These are phyloP conservation scores for Phyto melanocephala DNA, from an alignment of 2,888 invertebrate species.

Conservation along the genomic window DNA sequence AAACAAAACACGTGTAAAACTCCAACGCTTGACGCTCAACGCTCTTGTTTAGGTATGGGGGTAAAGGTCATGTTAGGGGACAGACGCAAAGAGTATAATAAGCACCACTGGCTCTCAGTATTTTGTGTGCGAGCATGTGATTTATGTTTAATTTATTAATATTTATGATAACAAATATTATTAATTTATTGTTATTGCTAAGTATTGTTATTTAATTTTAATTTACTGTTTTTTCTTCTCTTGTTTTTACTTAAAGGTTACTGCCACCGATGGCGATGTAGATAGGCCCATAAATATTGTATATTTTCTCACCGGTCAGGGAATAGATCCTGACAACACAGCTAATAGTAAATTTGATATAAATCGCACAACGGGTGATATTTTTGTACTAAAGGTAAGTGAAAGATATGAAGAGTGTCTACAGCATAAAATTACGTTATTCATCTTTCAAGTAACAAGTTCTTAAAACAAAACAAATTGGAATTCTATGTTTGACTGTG, in stretches of 20 bases:
- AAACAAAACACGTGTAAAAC: too few relatives aligned
- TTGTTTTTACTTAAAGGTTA: slow-evolving; percentile 84
- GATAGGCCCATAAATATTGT: slow-evolving; percentile 95
- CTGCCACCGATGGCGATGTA: slow-evolving; percentile 95
- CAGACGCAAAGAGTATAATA: too few relatives aligned
- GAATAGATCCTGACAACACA: slow-evolving; percentile 94
- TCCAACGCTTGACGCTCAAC: too few relatives aligned
- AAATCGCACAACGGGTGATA: slow-evolving; percentile 94
- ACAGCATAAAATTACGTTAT: too few relatives aligned
- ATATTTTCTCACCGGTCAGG: slow-evolving; percentile 95
- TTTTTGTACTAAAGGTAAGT: slow-evolving; percentile 93
- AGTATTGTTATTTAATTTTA: not conserved
- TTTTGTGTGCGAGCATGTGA: not conserved
- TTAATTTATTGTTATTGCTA: slow-evolving; percentile 1
- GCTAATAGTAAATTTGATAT: slow-evolving; percentile 96
- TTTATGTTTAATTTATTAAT: slow-evolving; percentile 31
- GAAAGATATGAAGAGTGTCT: slow-evolving; percentile 11
- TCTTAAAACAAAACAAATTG: too few relatives aligned
- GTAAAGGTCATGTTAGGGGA: too few relatives aligned
- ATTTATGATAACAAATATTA: not conserved
- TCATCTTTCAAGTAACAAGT: too few relatives aligned
- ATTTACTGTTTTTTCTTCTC: not conserved
- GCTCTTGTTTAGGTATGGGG: too few relatives aligned
- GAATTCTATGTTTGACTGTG: too few relatives aligned
- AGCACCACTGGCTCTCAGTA: too few relatives aligned